Conservation (phyloP, 2,797 vertebrate genomes). For the Pseudocheirus occidentalis region DNA sequence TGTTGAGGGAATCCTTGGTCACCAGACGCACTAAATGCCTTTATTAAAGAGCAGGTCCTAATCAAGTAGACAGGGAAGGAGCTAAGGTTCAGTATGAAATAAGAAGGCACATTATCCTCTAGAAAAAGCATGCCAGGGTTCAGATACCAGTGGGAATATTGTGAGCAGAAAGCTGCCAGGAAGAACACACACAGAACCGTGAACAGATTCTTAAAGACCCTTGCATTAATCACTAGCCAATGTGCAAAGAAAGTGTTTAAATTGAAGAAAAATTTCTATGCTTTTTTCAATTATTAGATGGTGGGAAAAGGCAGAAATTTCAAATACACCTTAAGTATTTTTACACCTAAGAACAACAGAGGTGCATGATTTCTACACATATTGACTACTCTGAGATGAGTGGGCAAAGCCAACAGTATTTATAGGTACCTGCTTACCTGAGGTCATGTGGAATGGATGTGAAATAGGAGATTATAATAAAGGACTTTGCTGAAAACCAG, state of each 20-base stretch:
- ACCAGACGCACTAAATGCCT: rapidly evolving
- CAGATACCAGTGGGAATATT: background rate
- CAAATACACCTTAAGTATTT: constrained; percentile 64
- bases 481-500: constrained; percentile 80
- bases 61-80: background rate
- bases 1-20: background rate
- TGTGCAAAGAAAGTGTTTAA: rapidly evolving
- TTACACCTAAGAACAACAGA: constrained; percentile 65
- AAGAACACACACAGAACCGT: background rate
- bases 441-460: background rate
- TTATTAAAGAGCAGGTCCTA: background rate
- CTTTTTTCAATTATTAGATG: constrained; percentile 58
- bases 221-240: background rate
- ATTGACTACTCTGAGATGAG: constrained; percentile 44
- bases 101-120: background rate
- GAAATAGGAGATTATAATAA: constrained; percentile 79
- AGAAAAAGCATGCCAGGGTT: background rate
- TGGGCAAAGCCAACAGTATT: constrained; percentile 56
- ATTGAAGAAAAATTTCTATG: background rate
- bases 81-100: rapidly evolving
- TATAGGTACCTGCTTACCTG: constrained; percentile 58
- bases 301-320: constrained; percentile 67
- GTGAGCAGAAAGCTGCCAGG: background rate
- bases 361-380: constrained; percentile 78
- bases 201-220: background rate